phyloP scores from a whole-genome alignment of 2,797 vertebrate genomes.

The Pipistrellus pipistrellus region DNA sequence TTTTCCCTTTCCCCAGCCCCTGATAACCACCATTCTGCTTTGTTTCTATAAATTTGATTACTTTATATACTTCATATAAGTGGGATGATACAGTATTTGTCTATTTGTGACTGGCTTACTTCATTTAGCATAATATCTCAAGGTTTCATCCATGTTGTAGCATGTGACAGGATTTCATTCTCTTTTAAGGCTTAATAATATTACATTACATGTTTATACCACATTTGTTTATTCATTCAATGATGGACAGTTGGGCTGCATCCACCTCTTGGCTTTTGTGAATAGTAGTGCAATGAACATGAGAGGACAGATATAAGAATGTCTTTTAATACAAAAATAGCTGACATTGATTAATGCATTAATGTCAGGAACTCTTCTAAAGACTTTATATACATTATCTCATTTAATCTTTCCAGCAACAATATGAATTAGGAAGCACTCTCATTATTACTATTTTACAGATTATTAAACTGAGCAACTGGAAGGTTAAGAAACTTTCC shows the following conservation, averaged over 20 bases:
- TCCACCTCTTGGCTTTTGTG: background rate
- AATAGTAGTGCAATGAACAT: background rate
- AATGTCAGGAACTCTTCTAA: constrained; percentile 22
- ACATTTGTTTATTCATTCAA: background rate
- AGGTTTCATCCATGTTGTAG: background rate
- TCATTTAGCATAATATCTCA: background rate
- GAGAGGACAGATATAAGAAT: background rate
- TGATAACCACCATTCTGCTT: background rate
- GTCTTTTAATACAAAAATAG: constrained; percentile 40
- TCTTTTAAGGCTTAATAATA: background rate
- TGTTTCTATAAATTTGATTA: constrained; percentile 16
- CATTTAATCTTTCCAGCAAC: constrained; percentile 41
- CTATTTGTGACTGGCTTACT: background rate
- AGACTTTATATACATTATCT: background rate
- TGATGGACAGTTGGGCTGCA: background rate
- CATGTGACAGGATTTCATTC: background rate
- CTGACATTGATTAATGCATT: background rate
- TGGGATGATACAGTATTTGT: background rate
- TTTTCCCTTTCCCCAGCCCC: background rate
- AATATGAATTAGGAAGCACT: constrained; percentile 3
- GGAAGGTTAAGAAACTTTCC: constrained; percentile 6
- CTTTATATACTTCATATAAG: background rate
- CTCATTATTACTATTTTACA: constrained; percentile 44
- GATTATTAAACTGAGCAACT: constrained; percentile 37
- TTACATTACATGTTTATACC: background rate